Evolutionary conservation across 2,113 vertebrate species (phyloP).

Genomic region (Cervus canadensis): DNA sequence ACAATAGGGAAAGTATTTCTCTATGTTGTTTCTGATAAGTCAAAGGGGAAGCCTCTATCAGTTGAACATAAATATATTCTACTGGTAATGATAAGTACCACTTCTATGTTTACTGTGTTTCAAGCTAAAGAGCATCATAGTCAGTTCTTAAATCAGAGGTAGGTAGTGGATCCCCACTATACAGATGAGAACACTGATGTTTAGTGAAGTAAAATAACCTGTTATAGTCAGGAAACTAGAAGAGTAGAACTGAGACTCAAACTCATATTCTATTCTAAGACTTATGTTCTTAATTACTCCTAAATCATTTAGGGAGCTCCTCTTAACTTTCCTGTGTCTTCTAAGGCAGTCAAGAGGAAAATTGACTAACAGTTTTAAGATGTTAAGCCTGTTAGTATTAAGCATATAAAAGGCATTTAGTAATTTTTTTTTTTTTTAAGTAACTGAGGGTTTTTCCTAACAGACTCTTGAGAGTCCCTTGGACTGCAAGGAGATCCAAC

Average conservation of each 20-base stretch:
- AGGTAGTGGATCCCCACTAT: background rate
- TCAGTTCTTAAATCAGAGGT: background rate
- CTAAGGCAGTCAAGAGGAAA: background rate
- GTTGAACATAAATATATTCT: background rate
- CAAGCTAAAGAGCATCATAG: background rate
- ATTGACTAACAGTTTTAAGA: background rate
- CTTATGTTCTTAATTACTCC: background rate
- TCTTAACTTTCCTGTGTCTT: background rate
- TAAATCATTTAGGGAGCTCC: background rate
- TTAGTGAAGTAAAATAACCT: background rate
- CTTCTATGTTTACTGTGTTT: background rate
- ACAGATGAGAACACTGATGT: background rate
- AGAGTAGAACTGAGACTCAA: background rate
- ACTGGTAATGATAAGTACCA: background rate
- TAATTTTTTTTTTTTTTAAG: background rate
- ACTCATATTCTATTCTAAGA: background rate
- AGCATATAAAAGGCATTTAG: background rate
- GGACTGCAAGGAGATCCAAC: too few species aligned
- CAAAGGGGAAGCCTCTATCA: background rate
- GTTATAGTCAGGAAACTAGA: background rate
- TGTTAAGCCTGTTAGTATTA: background rate
- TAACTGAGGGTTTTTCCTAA: background rate
- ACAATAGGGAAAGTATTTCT: background rate
- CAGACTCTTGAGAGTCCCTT: too few species aligned
- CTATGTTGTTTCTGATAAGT: background rate